Base-by-base conservation (phyloP, 37 sponge, comb jelly and placozoan species). In the Hormiphora californensis region DNA sequence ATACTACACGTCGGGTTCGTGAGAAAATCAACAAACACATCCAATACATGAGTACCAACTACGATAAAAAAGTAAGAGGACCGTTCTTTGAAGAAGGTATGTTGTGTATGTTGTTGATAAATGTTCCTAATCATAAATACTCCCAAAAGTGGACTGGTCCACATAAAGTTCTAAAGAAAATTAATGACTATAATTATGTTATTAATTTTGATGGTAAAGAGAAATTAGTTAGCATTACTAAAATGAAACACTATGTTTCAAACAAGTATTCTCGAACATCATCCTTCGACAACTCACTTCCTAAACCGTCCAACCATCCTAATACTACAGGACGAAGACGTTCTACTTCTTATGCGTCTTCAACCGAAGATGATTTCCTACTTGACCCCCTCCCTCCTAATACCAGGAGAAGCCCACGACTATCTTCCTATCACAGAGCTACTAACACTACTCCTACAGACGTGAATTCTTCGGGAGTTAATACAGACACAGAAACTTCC, bases 1-100 rank as follows among this genome's bases (percentile, higher is more conserved):
- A 65, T 38, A 19, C 17, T 32, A 32, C 67, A 3, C 32, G 67
- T 7, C 5, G 5, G 2, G 67, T 65, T 28, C 31, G 21, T 3
- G 4, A 8, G 1, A 33, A 31, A 4, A 33, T 38, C 35, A 27
- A 65, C 11, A 21, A 65, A 32, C 3, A 28, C 4, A 17, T 17
- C 3, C 34, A 33, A 32, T 65, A 65, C 37, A 65, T 65, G 67
- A 39, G 38, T 17, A 65, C 34, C 15, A 35, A 65, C 11, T 65
- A 65, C 17, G 67, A 65, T 38, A 65, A 65, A 65, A 65, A 65
- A 33, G 37, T 65, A 36, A 65, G 35, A 31, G 67, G 67, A 9
- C 67, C 67, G 28, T 65, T 65, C 37, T 65, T 65, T 65, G 37
- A 65, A 17, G 17, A 65, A 17, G 37, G 37, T 1, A 8, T 36